Evolutionary conservation across 92 coral and sea anemone genomes (phyloP), one percentile per base, ranked within the genome.

Genomic region (Montipora capitata): DNA sequence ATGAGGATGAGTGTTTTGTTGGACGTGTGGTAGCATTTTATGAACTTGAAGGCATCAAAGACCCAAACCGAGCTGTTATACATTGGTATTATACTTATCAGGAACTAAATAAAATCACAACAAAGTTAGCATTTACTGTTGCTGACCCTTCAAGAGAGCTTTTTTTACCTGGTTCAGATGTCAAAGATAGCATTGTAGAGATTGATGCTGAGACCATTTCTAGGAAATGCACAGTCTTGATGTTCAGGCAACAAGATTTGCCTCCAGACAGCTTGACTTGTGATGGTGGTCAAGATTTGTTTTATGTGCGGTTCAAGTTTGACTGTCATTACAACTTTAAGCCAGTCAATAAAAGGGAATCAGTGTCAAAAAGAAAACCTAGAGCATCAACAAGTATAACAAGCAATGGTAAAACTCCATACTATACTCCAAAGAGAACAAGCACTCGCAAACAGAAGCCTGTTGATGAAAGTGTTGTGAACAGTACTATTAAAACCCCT

Each of bases 151-250:
- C 75, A 18, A 76, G 87, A 15, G 99, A 97, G 69, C 81, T 97
- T 2, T 95, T 93, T 68, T 79, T 93, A 74, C 98, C 99, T 0
- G 64, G 83, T 14, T 70, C 85, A 1, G 86, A 85, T 65, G 83
- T 73, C 38, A 81, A 80, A 44, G 43, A 15, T 38, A 61, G 91
- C 16, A 15, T 77, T 39, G 97, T 85, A n/a, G 91, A 85, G 4
- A 72, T 97, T 17, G 94, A 97, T 83, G 98, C 97, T 13, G 97
- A 95, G 86, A 88, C 97, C 0, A 95, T 97, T 43, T 44, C 41
- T 15, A 85, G 73, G 40, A 92, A 90, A 74, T 91, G 95, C 70
- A 63, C 67, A 38, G 99, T 97, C 12, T n/a, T 57, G 13, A 20
- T 27, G 40, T 65, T 93, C 11, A 62, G 57, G 38, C 74, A 70